Base-by-base conservation (phyloP, 1,140 invertebrate species). In the Scaptomyza montana region DNA sequence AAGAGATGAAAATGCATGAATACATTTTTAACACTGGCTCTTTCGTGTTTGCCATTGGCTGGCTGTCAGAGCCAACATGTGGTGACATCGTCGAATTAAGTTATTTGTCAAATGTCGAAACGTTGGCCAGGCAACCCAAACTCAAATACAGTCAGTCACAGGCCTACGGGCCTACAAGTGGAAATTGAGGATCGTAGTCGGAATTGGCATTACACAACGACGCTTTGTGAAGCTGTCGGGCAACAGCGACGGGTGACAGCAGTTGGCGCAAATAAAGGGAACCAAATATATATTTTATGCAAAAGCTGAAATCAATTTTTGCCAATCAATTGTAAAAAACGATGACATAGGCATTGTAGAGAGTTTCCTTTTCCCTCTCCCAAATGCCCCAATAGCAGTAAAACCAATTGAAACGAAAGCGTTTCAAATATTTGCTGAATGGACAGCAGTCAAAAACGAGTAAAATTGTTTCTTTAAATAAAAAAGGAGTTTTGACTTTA, bases 281-380 rank as follows among this genome's bases (percentile, higher is more conserved):
- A 36, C 39, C 72, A 77, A 87, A 89, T 87, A 36, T 36, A 36
- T 9, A 87, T 82, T 82, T 89, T 89, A 87, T 87, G 84, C 79
- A 89, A 76, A 79, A 89, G 82, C 82, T 67, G 78, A 79, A 89
- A 89, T 89, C 76, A 77, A 89, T 87, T 87, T 87, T 84, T 84
- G 76, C 85, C 82, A 82, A 89, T 87, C 82, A 79, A 87, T 89
- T 89, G 79, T 73, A 72, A 74, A 87, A 79, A 77, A 86, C 80
- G 78, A 63, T 78, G 62, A 69, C 68, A 77, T 60, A 63, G 70
- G 47, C 65, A 56, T 43, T 56, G 13, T 41, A 19, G 62, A 74
- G 45, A 56, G 55, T 50, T 47, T 13, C n/a, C 5, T 2, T 1
- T 2, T 10, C 21, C 21, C 12, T 12, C 21, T 12, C 53, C 39